Percentiles rank a stretch among this genome's conserved stretches.
phyloP scores from a whole-genome alignment of 1,140 invertebrate genomes.

The Drosophila erecta region DNA sequence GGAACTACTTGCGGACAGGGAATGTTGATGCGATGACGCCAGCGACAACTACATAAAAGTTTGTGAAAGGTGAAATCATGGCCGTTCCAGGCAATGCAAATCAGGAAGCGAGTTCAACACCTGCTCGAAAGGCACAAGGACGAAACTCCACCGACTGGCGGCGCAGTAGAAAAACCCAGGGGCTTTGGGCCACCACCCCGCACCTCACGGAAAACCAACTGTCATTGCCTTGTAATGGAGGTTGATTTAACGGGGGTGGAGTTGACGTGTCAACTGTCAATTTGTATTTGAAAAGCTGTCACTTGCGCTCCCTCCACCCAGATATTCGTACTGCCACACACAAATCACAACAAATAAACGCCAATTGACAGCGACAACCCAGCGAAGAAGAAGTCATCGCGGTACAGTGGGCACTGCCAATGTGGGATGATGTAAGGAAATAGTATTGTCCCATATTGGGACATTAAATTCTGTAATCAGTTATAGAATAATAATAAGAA shows the following conservation, averaged over 20 bases:
- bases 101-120: conserved; percentile 72
- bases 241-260: conserved; percentile 12
- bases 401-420: conserved; percentile 9
- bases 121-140: conserved; percentile 49
- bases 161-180: conserved; percentile 15
- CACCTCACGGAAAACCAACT: conserved; percentile 24
- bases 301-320: conserved; percentile 22
- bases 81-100: conserved; percentile 55
- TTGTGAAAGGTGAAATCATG: conserved; percentile 50
- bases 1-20: conserved; percentile 75
- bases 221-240: conserved; percentile 36
- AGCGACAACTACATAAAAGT: conserved; percentile 50
- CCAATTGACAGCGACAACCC: conserved; percentile 78
- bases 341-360: conserved; percentile 80
- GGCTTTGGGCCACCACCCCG: not conserved
- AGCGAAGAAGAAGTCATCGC: conserved; percentile 12
- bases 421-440: not conserved
- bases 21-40: conserved; percentile 56
- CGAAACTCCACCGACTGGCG: conserved; percentile 11
- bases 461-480: too few relatives aligned
- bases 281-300: conserved; percentile 71
- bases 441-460: not conserved
- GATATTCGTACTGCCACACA: conserved; percentile 38
- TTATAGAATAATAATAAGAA: too few relatives aligned
- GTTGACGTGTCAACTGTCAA: conserved; percentile 76